Conservation (phyloP, 2,113 vertebrate genomes). For the Sapajus apella region DNA sequence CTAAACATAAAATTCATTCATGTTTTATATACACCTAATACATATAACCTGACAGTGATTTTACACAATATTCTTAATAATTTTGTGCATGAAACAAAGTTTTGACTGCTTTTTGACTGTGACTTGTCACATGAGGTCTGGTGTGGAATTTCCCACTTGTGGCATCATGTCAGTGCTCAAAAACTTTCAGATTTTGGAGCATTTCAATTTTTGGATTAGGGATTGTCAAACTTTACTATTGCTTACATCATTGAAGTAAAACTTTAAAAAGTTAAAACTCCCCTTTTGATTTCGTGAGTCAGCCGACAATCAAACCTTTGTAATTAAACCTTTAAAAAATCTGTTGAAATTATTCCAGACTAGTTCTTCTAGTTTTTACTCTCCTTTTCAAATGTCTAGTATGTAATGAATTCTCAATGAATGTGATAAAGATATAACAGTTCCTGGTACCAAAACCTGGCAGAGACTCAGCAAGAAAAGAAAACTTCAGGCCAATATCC, state of each 20-base stretch:
- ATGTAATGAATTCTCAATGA: not conserved
- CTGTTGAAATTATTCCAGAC: not conserved
- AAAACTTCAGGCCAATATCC: too few relatives aligned
- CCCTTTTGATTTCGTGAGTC: constrained; percentile 15
- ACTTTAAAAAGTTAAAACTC: not conserved
- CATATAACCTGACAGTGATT: not conserved
- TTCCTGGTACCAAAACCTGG: not conserved
- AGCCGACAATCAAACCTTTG: not conserved
- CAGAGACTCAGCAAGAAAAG: too few relatives aligned
- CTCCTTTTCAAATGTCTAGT: not conserved
- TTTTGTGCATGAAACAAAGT: not conserved
- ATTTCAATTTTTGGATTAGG: not conserved
- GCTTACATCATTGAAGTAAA: not conserved
- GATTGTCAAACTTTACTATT: not conserved
- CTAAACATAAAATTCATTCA: not conserved
- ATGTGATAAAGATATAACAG: not conserved
- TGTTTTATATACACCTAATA: not conserved
- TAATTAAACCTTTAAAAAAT: not conserved
- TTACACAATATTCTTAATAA: not conserved
- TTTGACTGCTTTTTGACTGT: not conserved
- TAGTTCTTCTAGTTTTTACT: not conserved
- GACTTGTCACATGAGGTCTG: not conserved
- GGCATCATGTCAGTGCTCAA: not conserved
- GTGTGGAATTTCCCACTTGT: not conserved
- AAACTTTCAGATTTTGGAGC: not conserved